These are phyloP conservation scores for Andinoacara biseriatus DNA, from an alignment of 2,113 vertebrate species.

Conservation along the genomic window DNA sequence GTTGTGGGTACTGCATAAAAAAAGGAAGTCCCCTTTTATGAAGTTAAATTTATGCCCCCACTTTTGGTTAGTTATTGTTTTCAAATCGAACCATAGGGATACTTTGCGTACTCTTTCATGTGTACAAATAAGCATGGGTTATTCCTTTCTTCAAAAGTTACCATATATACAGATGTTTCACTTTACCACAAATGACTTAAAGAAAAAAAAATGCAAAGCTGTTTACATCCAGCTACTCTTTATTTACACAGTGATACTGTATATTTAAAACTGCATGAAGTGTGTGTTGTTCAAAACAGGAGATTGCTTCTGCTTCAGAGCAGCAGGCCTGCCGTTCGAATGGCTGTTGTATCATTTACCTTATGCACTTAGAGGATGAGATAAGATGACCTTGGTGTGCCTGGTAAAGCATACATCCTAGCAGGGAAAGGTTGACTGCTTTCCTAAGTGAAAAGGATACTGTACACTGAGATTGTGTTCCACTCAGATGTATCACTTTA, in stretches of 20 bases:
- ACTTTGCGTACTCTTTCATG: background rate
- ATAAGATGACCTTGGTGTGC: conserved; percentile 77
- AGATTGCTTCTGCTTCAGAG: conserved; percentile 30
- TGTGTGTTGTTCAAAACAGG: background rate
- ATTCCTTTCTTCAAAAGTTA: background rate
- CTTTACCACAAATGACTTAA: background rate
- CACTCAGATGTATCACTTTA: conserved; percentile 75
- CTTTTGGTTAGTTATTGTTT: conserved; percentile 29
- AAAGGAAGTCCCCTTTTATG: conserved; percentile 33
- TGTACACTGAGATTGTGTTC: conserved; percentile 71
- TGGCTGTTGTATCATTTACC: conserved; percentile 74
- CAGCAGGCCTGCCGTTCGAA: conserved; percentile 47
- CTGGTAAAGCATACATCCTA: conserved; percentile 69
- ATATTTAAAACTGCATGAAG: background rate
- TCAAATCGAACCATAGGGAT: conserved; percentile 1
- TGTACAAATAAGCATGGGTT: background rate
- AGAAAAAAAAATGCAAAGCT: conserved; percentile 1
- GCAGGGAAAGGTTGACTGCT: conserved; percentile 66
- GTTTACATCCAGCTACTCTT: conserved; percentile 1
- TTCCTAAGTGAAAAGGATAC: conserved; percentile 73
- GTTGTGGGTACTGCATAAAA: conserved; percentile 17
- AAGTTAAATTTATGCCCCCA: conserved; percentile 28
- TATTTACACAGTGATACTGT: conserved; percentile 1
- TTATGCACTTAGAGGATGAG: conserved; percentile 77
- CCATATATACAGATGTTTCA: background rate